phyloP scores from a whole-genome alignment of 1,140 invertebrate species.

The Drosophila neocordata region DNA sequence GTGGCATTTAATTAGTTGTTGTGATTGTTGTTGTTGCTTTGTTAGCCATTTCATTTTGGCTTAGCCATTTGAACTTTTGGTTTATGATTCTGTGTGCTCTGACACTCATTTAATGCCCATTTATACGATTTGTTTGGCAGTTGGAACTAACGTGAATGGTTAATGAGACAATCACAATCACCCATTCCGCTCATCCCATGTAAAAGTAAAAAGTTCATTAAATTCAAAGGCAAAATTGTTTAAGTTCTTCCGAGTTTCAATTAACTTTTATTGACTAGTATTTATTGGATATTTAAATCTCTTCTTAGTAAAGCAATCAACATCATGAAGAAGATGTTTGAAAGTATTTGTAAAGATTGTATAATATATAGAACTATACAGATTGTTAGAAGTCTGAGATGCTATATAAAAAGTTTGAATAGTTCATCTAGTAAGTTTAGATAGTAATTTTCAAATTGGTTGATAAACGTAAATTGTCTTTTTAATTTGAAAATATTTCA shows the following conservation, averaged over 20 bases:
- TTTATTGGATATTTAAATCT: not conserved
- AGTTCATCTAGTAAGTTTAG: too few relatives aligned
- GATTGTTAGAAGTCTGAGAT: too few relatives aligned
- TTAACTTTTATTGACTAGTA: conserved; percentile 9
- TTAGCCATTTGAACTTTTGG: conserved; percentile 50
- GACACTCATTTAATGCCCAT: conserved; percentile 58
- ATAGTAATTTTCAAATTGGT: too few relatives aligned
- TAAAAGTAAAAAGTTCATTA: conserved; percentile 5
- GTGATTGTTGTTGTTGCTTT: conserved; percentile 57
- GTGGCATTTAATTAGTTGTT: conserved; percentile 79
- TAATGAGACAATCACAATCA: not conserved
- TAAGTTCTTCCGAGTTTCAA: not conserved
- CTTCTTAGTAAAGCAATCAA: not conserved
- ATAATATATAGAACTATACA: too few relatives aligned
- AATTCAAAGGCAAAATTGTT: not conserved
- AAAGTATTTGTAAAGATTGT: not conserved
- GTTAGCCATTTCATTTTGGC: conserved; percentile 62
- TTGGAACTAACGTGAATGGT: conserved; percentile 8
- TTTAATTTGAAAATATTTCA: too few relatives aligned
- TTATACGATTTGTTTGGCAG: conserved; percentile 36
- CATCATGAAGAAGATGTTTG: not conserved
- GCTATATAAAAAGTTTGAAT: too few relatives aligned
- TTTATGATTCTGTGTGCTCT: conserved; percentile 48
- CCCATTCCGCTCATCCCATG: not conserved
- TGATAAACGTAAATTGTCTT: too few relatives aligned